phyloP scores from a whole-genome alignment of 1,140 invertebrate species.

The Rhagoletis pomonella region DNA sequence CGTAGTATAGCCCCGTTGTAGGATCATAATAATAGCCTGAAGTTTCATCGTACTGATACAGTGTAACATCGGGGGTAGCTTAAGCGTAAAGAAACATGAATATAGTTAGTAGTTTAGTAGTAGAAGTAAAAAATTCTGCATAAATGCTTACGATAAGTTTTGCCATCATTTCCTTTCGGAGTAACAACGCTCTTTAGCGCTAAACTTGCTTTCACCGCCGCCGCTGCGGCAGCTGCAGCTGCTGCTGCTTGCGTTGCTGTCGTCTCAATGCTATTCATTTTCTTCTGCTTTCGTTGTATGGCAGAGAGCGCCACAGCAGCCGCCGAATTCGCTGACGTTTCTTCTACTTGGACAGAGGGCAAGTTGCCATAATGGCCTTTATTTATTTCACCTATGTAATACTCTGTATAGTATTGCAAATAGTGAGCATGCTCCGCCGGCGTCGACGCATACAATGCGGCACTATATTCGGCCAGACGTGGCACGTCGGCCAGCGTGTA shows the following conservation, averaged over 20 bases:
- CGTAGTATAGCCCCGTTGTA: conserved; percentile 94
- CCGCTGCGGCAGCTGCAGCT: conserved; percentile 66
- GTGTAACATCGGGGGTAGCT: conserved; percentile 91
- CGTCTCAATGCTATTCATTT: conserved; percentile 68
- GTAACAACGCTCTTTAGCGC: conserved; percentile 68
- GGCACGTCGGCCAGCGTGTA: conserved; percentile 83
- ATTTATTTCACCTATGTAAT: conserved; percentile 84
- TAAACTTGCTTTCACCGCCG: conserved; percentile 64
- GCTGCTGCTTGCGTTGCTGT: conserved; percentile 69
- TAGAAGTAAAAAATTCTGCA: neutral
- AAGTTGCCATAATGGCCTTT: conserved; percentile 77
- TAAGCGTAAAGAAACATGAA: conserved; percentile 50
- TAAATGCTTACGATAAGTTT: conserved; percentile 78
- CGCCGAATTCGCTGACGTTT: conserved; percentile 84
- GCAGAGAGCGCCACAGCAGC: conserved; percentile 93
- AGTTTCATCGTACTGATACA: conserved; percentile 95
- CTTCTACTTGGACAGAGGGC: conserved; percentile 75
- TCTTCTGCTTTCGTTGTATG: conserved; percentile 77
- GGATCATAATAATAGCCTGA: conserved; percentile 98
- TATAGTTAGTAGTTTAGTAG: neutral
- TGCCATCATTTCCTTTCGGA: conserved; percentile 79
- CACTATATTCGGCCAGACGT: conserved; percentile 85
- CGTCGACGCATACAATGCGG: conserved; percentile 84
- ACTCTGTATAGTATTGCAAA: conserved; percentile 86
- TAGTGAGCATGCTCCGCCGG: conserved; percentile 84